These are phyloP conservation scores for Pachypanchax playfairii DNA, from an alignment of 2,113 vertebrate genomes.

Conservation along the genomic window DNA sequence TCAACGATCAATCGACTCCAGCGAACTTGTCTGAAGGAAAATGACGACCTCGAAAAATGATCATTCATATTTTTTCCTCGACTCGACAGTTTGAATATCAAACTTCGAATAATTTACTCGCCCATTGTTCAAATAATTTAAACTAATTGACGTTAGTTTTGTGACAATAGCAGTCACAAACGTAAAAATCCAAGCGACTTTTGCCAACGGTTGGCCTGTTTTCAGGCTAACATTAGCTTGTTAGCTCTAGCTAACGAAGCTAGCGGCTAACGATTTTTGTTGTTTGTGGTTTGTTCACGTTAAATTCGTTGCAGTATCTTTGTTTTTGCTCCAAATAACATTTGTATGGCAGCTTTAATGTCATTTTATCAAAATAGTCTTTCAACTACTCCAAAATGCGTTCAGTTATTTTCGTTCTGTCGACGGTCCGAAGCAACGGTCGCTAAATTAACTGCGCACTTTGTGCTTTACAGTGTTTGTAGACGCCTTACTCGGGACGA, in stretches of 20 bases:
- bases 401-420: neutral
- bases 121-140: constrained; percentile 26
- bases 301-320: neutral
- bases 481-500: neutral
- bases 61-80: neutral
- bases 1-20: constrained; percentile 49
- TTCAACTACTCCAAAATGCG: neutral
- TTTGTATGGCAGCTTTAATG: rapidly evolving
- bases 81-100: constrained; percentile 21
- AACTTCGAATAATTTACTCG: constrained; percentile 13
- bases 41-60: constrained; percentile 44
- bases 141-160: neutral
- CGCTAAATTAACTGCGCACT: constrained; percentile 36
- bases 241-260: constrained; percentile 48
- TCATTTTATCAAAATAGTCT: neutral
- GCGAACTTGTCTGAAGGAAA: constrained; percentile 38
- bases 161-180: neutral
- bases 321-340: neutral
- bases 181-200: neutral
- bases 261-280: constrained; percentile 37
- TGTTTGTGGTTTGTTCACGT: neutral
- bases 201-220: constrained; percentile 22
- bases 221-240: constrained; percentile 45
- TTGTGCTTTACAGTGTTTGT: neutral
- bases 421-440: neutral